Base-by-base conservation (phyloP, 1,140 invertebrate genomes). In the Megathymus violae region DNA sequence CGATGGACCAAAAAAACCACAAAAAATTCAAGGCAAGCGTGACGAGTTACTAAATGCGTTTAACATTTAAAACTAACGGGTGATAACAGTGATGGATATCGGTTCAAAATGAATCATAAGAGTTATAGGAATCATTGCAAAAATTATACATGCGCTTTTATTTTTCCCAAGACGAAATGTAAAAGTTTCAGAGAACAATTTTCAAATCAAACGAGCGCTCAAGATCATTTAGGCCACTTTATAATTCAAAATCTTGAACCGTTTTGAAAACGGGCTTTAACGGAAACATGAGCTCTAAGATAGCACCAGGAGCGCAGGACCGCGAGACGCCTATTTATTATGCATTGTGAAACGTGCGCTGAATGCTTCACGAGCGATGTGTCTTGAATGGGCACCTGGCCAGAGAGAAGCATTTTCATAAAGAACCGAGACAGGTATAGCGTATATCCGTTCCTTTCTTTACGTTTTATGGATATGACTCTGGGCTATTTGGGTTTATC, bases 311-410 rank as follows among this genome's bases (percentile, higher is more conserved):
- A 54, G 36, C 1, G 36, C 51, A 54, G 36, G 38, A 54, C 36
- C 50, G 50, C 50, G 41, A 54, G 51, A 38, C 51, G 38, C 19
- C 41, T 54, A 54, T 54, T 54, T 54, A 54, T 54, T 41, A 54
- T 43, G 51, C 51, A 54, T 54, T 43, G 51, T 54, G 51, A 19
- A 54, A 41, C 51, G 51, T 54, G 51, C 51, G 19, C 17, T 27
- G 51, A 54, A 54, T 54, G 51, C 17, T 27, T 17, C 17, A 31
- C 43, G 51, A 38, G 51, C 51, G 38, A 54, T 54, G 38, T 54
- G 51, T 43, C 51, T 11, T 56, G 52, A 56, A 56, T 56, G 17
- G 52, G 19, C 54, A 58, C 54, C 54, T 58, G 52, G 16, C 51
- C 22, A 14, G 36, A 27, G 36, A 5, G 17, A 6, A 15, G 15